These are phyloP conservation scores for Girardia tigrina DNA, from an alignment of 2,888 invertebrate species.

Conservation along the genomic window DNA sequence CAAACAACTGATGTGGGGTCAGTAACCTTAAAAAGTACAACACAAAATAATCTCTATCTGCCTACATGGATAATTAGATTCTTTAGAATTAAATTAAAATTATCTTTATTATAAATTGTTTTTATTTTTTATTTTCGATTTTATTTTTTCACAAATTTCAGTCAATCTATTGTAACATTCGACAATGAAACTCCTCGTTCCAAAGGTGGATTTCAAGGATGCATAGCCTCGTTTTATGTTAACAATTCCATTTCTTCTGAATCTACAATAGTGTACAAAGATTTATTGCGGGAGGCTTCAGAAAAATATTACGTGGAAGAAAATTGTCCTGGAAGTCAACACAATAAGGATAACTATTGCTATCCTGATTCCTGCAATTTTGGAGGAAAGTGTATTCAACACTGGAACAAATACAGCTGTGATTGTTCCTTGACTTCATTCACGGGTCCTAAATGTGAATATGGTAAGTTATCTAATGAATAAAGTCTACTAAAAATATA, in stretches of 20 bases:
- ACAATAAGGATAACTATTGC: not conserved
- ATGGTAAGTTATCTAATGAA: not conserved
- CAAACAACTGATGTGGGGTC: too few species aligned
- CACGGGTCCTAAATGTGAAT: conserved; percentile 67
- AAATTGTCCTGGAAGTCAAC: not conserved
- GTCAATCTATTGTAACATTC: not conserved
- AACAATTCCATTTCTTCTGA: conserved; percentile 14
- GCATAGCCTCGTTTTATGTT: conserved; percentile 31
- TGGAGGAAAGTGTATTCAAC: conserved; percentile 78
- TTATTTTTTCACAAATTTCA: too few species aligned
- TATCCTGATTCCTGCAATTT: conserved; percentile 59
- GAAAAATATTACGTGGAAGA: not conserved
- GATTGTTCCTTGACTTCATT: conserved; percentile 84
- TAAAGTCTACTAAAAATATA: not conserved
- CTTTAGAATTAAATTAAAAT: too few species aligned
- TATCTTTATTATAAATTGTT: too few species aligned
- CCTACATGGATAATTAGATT: too few species aligned
- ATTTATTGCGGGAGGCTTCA: not conserved
- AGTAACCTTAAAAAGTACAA: too few species aligned
- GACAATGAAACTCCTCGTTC: conserved; percentile 1
- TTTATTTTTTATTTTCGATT: too few species aligned
- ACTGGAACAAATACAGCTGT: conserved; percentile 80
- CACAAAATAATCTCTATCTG: too few species aligned
- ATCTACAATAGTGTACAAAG: not conserved
- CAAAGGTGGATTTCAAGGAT: conserved; percentile 25